Conservation (phyloP, 2,888 invertebrate species). For the Drosophila infuscata region DNA sequence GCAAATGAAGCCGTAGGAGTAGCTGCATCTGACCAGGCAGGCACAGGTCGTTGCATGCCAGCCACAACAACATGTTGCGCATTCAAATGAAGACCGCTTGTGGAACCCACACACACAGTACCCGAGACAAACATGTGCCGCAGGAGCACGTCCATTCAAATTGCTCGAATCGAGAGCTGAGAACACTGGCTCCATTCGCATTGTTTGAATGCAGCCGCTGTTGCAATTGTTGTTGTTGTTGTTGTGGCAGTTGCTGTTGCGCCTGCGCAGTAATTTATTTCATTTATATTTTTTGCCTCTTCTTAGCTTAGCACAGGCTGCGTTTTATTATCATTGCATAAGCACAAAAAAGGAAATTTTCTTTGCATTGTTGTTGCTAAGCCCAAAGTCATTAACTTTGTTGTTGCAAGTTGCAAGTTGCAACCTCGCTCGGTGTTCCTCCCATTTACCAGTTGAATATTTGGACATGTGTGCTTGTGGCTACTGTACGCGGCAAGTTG, state of each 20-base stretch:
- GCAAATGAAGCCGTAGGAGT: constrained; percentile 80
- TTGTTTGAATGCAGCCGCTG: constrained; percentile 41
- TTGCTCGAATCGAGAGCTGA: constrained; percentile 38
- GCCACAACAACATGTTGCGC: constrained; percentile 63
- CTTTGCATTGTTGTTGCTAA: constrained; percentile 54
- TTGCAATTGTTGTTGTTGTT: constrained; percentile 1
- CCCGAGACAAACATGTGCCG: not conserved
- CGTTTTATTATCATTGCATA: constrained; percentile 72
- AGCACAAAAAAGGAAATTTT: constrained; percentile 63
- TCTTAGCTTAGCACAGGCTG: constrained; percentile 36
- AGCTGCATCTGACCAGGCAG: constrained; percentile 24
- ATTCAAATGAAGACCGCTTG: constrained; percentile 61
- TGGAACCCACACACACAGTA: constrained; percentile 35
- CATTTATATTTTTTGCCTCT: constrained; percentile 49
- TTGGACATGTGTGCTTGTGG: constrained; percentile 70
- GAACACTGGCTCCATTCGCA: constrained; percentile 22
- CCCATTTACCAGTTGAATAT: constrained; percentile 28
- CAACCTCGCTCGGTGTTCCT: constrained; percentile 39
- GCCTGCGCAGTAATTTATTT: constrained; percentile 77
- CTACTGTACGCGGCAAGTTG: constrained; percentile 59
- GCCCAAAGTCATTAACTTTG: constrained; percentile 66
- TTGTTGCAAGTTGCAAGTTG: constrained; percentile 15
- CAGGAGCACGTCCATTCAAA: constrained; percentile 71
- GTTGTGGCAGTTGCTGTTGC: constrained; percentile 41
- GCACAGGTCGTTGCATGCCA: constrained; percentile 31